A percentile compares a stretch with the other conserved stretches of the same genome.
phyloP scores from a whole-genome alignment of 2,888 invertebrate genomes.

The Furcula furcula region DNA sequence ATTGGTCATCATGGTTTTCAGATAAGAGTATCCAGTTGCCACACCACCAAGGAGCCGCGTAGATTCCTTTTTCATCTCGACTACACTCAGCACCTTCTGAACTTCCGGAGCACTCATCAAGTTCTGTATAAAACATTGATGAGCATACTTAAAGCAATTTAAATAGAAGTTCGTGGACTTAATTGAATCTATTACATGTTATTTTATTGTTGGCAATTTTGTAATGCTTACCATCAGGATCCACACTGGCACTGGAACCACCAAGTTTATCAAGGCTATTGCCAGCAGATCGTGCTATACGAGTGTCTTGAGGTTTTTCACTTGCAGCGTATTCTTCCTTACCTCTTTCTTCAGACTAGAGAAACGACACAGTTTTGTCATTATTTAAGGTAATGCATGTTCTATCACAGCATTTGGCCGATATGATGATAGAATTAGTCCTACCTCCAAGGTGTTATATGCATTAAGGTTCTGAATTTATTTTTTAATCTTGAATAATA shows the following conservation, averaged over 20 bases:
- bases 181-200: no score
- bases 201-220: no score
- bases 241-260: slow-evolving; percentile 85
- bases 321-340: slow-evolving; percentile 82
- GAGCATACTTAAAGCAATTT: no score
- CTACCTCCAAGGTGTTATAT: no score
- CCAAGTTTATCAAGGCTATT: slow-evolving; percentile 86
- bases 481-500: no score
- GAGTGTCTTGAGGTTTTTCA: slow-evolving; percentile 73
- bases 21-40: slow-evolving; percentile 87
- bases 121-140: no score
- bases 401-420: no score
- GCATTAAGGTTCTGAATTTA: no score
- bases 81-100: slow-evolving; percentile 66
- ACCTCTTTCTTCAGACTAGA: slow-evolving; percentile 87
- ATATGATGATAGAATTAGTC: no score
- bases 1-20: slow-evolving; percentile 68
- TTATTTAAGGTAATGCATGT: no score
- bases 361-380: no score
- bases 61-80: slow-evolving; percentile 87
- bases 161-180: no score
- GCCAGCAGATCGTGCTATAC: slow-evolving; percentile 87
- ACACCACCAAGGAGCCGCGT: slow-evolving; percentile 89
- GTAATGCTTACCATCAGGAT: slow-evolving; percentile 77
- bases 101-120: slow-evolving; percentile 80